phyloP scores from a whole-genome alignment of 2,113 vertebrate species.

The Bufo gargarizans region DNA sequence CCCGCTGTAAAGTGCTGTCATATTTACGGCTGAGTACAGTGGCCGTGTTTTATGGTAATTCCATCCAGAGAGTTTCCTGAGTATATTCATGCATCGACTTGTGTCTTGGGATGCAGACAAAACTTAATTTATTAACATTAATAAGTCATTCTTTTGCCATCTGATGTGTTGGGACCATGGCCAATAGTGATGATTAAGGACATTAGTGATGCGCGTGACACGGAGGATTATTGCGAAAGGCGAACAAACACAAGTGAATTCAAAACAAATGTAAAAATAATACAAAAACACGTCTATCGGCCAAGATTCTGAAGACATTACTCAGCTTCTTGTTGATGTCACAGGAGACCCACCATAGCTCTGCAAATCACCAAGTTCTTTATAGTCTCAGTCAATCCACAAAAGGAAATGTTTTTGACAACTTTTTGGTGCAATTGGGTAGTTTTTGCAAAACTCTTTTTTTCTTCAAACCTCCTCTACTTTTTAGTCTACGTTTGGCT shows the following conservation, averaged over 20 bases:
- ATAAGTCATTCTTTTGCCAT: constrained; percentile 16
- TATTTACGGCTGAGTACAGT: constrained; percentile 26
- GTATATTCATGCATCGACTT: constrained; percentile 11
- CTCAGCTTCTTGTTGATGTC: background rate
- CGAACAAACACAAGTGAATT: too few relatives aligned
- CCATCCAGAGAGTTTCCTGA: constrained; percentile 8
- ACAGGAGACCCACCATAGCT: background rate
- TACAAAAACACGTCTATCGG: background rate
- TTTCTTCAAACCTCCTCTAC: too few relatives aligned
- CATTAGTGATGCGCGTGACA: background rate
- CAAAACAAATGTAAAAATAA: background rate
- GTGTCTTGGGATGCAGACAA: background rate
- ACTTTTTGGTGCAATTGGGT: background rate
- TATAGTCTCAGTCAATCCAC: background rate
- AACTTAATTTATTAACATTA: constrained; percentile 13
- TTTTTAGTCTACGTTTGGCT: too few relatives aligned
- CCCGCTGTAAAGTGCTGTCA: constrained; percentile 21
- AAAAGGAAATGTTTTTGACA: background rate
- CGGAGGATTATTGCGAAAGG: background rate
- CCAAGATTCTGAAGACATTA: background rate
- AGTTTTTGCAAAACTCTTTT: background rate
- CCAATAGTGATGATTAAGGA: background rate
- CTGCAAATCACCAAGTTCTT: background rate
- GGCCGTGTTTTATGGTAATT: constrained; percentile 13
- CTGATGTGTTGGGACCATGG: background rate